phyloP scores from a whole-genome alignment of 1,140 invertebrate species.

The Conopomorpha cramerella region DNA sequence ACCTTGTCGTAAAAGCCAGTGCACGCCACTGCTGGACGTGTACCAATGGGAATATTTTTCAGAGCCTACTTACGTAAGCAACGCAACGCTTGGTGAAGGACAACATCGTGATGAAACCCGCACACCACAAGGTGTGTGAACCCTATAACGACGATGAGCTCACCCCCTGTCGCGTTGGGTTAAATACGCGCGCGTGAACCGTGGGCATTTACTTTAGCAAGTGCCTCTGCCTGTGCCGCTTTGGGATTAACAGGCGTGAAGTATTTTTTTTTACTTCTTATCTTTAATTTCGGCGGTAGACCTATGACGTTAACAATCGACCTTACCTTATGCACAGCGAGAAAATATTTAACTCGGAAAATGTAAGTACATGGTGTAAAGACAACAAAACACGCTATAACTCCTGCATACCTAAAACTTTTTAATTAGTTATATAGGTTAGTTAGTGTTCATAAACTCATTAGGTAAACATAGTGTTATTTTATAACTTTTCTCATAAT shows the following conservation, averaged over 20 bases:
- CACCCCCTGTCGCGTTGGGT: background rate
- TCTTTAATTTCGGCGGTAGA: background rate
- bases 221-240: background rate
- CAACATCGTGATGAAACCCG: background rate
- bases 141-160: background rate
- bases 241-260: background rate
- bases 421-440: too few species aligned
- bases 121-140: too few species aligned
- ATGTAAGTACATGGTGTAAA: too few species aligned
- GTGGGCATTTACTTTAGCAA: background rate
- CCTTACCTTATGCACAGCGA: background rate
- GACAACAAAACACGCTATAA: background rate
- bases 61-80: too few species aligned
- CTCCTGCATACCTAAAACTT: too few species aligned
- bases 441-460: too few species aligned
- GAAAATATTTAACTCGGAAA: too few species aligned
- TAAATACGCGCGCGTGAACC: background rate
- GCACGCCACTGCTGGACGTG: too few species aligned
- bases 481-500: background rate
- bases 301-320: background rate
- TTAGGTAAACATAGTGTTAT: background rate
- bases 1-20: too few species aligned
- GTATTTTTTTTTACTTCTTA: background rate
- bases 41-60: too few species aligned
- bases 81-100: background rate